Percentiles rank a stretch among this genome's conserved stretches.
phyloP scores from a whole-genome alignment of 2,888 invertebrate genomes.

The Phyllotreta striolata region DNA sequence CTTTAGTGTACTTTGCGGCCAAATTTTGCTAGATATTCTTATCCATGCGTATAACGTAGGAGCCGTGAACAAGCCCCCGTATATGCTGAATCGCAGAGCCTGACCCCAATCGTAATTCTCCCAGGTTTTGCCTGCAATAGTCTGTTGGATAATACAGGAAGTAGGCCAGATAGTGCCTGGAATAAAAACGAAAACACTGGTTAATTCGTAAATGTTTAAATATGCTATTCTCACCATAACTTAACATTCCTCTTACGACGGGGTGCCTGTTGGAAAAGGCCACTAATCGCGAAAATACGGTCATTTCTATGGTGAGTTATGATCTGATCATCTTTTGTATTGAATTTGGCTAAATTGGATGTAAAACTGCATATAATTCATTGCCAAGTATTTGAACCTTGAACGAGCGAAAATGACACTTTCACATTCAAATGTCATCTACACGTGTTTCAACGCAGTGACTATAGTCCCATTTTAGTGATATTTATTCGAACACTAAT shows the following conservation, averaged over 20 bases:
- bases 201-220: too few species aligned
- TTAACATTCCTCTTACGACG: slow-evolving; percentile 71
- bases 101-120: slow-evolving; percentile 76
- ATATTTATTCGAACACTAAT: too few species aligned
- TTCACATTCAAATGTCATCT: slow-evolving; percentile 8
- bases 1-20: slow-evolving; percentile 75
- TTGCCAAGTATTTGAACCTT: slow-evolving; percentile 29
- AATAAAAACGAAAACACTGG: background rate
- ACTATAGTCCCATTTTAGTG: background rate
- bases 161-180: slow-evolving; percentile 73
- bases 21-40: slow-evolving; percentile 75
- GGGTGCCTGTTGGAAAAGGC: slow-evolving; percentile 63
- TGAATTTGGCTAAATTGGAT: background rate
- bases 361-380: slow-evolving; percentile 14
- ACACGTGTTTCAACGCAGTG: slow-evolving; percentile 13
- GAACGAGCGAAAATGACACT: slow-evolving; percentile 1
- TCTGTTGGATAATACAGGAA: slow-evolving; percentile 77
- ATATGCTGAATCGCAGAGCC: slow-evolving; percentile 76
- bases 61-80: slow-evolving; percentile 83
- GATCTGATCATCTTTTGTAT: too few species aligned
- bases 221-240: slow-evolving; percentile 62
- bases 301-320: slow-evolving; percentile 40
- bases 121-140: slow-evolving; percentile 70
- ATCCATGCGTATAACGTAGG: slow-evolving; percentile 85
- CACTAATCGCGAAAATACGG: slow-evolving; percentile 62